phyloP scores from a whole-genome alignment of 2,113 vertebrate genomes.

The Albula goreensis region DNA sequence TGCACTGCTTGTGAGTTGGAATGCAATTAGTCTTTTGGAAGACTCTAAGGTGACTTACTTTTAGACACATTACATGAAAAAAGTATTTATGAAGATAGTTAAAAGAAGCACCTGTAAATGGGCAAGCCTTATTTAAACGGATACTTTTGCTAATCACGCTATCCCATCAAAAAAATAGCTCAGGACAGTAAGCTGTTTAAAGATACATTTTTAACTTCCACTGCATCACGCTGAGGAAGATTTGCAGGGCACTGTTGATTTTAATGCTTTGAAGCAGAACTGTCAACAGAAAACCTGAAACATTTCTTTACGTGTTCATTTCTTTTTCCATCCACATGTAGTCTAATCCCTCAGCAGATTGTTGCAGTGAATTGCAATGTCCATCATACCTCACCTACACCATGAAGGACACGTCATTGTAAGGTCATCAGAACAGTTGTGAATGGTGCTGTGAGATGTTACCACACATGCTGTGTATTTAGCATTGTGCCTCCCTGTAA shows the following conservation, averaged over 20 bases:
- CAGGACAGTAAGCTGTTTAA: neutral
- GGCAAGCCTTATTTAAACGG: neutral
- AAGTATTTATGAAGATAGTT: too few relatives aligned
- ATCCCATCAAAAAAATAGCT: neutral
- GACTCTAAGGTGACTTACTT: too few relatives aligned
- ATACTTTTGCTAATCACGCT: neutral
- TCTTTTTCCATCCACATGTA: neutral
- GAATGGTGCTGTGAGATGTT: neutral
- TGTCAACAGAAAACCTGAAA: neutral
- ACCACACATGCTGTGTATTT: neutral
- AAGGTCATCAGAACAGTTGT: neutral
- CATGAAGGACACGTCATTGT: neutral
- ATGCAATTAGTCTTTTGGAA: too few relatives aligned
- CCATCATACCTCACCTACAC: neutral
- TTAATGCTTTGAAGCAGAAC: neutral
- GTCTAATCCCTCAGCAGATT: neutral
- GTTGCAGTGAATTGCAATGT: neutral
- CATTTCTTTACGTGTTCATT: neutral
- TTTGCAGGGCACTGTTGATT: neutral
- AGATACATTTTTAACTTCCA: neutral
- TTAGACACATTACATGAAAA: too few relatives aligned
- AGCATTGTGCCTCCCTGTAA: constrained; percentile 31
- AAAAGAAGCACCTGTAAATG: neutral
- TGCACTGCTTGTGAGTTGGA: too few relatives aligned
- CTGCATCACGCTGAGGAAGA: neutral